phyloP scores from a whole-genome alignment of 2,113 vertebrate genomes.

The Onychostruthus taczanowskii region DNA sequence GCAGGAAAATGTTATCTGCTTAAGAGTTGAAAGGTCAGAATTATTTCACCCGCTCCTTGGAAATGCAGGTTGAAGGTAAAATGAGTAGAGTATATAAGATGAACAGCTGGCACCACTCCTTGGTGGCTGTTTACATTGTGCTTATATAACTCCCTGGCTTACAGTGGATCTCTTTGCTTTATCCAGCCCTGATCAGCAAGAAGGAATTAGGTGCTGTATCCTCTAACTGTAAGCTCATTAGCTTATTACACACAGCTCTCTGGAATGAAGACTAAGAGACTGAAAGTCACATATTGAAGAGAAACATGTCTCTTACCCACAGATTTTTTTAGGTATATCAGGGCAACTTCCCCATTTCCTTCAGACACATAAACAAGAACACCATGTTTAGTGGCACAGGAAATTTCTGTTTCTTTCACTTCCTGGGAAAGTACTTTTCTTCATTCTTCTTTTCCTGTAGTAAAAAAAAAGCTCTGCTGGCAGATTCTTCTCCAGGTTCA shows the following conservation, averaged over 20 bases:
- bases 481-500: neutral
- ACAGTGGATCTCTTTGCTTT: neutral
- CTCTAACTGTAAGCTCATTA: neutral
- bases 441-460: neutral
- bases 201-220: neutral
- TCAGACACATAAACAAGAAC: neutral
- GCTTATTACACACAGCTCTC: neutral
- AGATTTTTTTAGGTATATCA: neutral
- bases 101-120: neutral
- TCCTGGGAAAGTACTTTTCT: neutral
- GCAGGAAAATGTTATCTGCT: neutral
- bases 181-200: neutral
- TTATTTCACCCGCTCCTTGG: neutral
- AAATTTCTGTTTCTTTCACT: slow-evolving; percentile 10
- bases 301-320: neutral
- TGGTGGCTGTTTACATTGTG: neutral
- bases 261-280: neutral
- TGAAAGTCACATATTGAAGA: neutral
- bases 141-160: neutral
- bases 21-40: neutral
- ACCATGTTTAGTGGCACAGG: neutral
- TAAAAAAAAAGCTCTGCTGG: neutral
- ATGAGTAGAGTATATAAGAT: neutral
- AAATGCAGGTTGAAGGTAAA: neutral
- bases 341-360: slow-evolving; percentile 20